Base-by-base conservation (phyloP, 2,888 invertebrate genomes). In the Rotaria sp. region DNA sequence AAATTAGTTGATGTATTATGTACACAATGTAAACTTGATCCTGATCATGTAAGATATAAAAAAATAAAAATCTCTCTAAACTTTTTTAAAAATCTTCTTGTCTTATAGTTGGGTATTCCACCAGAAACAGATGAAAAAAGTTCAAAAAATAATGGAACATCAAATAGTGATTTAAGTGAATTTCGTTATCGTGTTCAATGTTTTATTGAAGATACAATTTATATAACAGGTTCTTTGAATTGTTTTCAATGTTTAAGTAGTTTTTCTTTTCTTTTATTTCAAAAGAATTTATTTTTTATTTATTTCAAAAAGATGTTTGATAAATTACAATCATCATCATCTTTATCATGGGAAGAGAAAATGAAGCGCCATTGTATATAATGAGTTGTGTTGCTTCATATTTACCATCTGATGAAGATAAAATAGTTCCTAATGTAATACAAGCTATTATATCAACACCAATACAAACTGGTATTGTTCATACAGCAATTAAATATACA, bases 351-450 rank as follows among this genome's bases (percentile, higher is more conserved):
- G 97, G 96, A 97, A 89, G 94, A 89, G 94, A 94, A 85, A 95
- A 94, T 0, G 97, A 98, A 92, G 95, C 98, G 2, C 95, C 96
- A 0, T 93, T 98, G 0, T 98, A 95, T 90, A 93, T 98, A 10
- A 97, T 97, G 96, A 95, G 95, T 90, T 94, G 96, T 85, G 95
- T 97, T 3, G 96, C 96, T 50, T 96, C 96, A 92, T 97, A 96
- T 91, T 95, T 97, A 89, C 91, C 96, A 89, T 96, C 96, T 35
- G 94, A 95, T 88, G 97, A 97, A 91, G 95, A 95, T 89, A 95
- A 95, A 88, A 94, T 96, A 85, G 95, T 97, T 86, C 96, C 96
- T 24, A 95, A 96, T 91, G 96, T 98, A 50, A 94, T 97, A 24
- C 95, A 96, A 90, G 95, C 96, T 26, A 95, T 97, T 87, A 92